phyloP scores from a whole-genome alignment of 2,888 invertebrate species.

The Ethmia dodecea region DNA sequence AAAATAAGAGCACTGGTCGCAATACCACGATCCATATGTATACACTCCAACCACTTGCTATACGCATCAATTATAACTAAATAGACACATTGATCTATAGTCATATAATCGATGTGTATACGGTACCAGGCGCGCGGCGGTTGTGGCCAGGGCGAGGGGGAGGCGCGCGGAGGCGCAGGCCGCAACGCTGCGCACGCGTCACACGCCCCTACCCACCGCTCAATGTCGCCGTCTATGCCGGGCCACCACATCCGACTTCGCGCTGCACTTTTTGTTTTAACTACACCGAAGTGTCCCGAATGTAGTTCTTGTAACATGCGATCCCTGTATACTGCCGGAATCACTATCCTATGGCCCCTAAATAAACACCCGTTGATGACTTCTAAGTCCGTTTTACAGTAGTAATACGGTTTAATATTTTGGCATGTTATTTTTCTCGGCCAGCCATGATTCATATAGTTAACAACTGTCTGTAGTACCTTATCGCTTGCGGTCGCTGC shows the following conservation, averaged over 20 bases:
- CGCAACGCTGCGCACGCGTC: slow-evolving; percentile 1
- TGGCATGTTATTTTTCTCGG: neutral
- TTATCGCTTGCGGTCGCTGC: slow-evolving; percentile 5
- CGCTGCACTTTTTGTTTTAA: neutral
- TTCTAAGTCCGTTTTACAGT: slow-evolving; percentile 1
- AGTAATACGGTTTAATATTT: neutral
- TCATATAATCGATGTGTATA: slow-evolving; percentile 12
- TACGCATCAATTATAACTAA: slow-evolving; percentile 12
- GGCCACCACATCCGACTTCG: neutral
- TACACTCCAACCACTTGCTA: slow-evolving; percentile 17
- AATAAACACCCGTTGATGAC: neutral
- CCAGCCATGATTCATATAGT: slow-evolving; percentile 2
- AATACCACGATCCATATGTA: slow-evolving; percentile 14
- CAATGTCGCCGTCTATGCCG: neutral
- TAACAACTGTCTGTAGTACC: slow-evolving; percentile 3
- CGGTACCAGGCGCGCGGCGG: slow-evolving; percentile 5
- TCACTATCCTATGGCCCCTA: neutral
- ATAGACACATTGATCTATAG: slow-evolving; percentile 7
- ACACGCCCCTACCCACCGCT: neutral
- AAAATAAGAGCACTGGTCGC: too few relatives aligned
- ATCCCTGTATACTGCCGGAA: neutral
- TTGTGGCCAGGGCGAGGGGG: slow-evolving; percentile 3
- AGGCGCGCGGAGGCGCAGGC: neutral
- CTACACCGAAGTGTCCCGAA: neutral
- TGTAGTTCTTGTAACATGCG: neutral